phyloP scores from a whole-genome alignment of 2,113 vertebrate species.

The Falcunculus frontatus region DNA sequence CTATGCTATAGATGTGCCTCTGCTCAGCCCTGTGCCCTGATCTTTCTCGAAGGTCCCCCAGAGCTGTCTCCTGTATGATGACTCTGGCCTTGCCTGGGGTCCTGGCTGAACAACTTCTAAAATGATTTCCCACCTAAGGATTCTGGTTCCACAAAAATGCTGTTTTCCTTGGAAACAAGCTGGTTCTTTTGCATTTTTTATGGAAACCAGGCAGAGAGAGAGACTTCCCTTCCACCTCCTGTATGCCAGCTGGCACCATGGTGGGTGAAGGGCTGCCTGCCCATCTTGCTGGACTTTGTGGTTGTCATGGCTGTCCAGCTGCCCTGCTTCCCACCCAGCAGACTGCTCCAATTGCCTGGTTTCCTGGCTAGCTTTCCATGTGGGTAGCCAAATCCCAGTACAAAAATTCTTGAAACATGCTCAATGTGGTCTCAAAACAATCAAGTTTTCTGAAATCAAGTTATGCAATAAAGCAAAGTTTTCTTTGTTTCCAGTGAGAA shows the following conservation, averaged over 20 bases:
- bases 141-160: not conserved
- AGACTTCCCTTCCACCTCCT: not conserved
- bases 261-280: not conserved
- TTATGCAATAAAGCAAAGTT: not conserved
- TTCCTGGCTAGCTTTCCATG: not conserved
- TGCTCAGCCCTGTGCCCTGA: not conserved
- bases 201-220: not conserved
- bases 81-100: not conserved
- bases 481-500: not conserved
- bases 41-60: not conserved
- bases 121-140: not conserved
- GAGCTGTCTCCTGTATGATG: not conserved
- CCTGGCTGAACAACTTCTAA: not conserved
- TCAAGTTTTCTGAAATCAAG: not conserved
- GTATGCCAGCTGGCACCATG: not conserved
- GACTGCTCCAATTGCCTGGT: not conserved
- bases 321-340: not conserved
- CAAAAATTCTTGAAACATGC: not conserved
- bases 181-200: not conserved
- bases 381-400: not conserved
- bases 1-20: not conserved
- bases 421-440: not conserved
- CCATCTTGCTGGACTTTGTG: not conserved
- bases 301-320: not conserved
- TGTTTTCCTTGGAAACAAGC: not conserved